These are phyloP conservation scores for Ranitomeya imitator DNA, from an alignment of 2,113 vertebrate species.

Conservation along the genomic window DNA sequence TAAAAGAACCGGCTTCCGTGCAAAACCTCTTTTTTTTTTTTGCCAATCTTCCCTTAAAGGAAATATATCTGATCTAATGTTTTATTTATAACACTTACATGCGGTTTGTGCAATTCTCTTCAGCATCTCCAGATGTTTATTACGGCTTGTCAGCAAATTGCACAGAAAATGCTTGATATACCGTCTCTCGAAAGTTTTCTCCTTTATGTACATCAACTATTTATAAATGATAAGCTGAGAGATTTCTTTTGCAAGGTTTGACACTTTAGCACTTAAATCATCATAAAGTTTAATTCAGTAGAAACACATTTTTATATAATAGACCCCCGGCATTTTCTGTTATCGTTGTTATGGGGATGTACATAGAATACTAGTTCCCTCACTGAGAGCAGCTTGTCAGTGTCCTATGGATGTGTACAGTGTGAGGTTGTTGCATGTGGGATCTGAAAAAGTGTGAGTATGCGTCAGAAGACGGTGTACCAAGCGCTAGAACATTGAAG, in stretches of 20 bases:
- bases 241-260: background rate
- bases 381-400: background rate
- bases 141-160: background rate
- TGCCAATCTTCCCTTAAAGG: constrained; percentile 4
- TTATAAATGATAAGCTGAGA: background rate
- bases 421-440: background rate
- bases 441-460: background rate
- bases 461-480: background rate
- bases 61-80: background rate
- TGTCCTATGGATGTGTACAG: background rate
- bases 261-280: background rate
- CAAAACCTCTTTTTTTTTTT: background rate
- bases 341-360: background rate
- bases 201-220: background rate
- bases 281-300: too few relatives aligned
- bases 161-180: background rate
- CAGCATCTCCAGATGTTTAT: background rate
- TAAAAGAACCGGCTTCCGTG: background rate
- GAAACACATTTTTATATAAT: background rate
- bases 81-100: background rate
- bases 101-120: background rate
- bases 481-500: background rate
- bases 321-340: background rate
- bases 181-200: background rate
- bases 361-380: background rate